Evolutionary conservation across 2,888 invertebrate genomes (phyloP).

Genomic region (Prostheceraeus crozeri): DNA sequence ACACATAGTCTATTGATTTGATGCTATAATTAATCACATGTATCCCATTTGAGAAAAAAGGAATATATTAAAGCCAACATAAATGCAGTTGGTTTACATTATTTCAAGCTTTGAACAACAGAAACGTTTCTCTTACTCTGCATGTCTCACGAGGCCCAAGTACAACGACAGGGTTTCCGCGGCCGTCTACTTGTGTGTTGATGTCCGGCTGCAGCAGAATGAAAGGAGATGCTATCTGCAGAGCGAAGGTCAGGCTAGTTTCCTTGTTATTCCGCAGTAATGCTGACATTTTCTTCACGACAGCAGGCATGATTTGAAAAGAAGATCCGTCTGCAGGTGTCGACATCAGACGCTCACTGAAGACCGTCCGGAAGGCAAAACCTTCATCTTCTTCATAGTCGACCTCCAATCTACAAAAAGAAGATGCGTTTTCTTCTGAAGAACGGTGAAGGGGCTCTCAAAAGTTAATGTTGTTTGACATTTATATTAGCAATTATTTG

Average conservation of each 20-base stretch:
- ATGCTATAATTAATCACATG: no score
- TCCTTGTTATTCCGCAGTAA: constrained; percentile 50
- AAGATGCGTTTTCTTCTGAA: no score
- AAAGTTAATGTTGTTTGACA: no score
- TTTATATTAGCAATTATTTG: no score
- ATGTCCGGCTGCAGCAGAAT: neutral
- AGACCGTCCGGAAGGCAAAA: constrained; percentile 49
- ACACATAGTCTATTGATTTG: no score
- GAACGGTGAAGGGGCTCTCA: no score
- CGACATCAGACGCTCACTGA: constrained; percentile 46
- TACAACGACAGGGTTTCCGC: neutral
- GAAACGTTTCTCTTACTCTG: neutral
- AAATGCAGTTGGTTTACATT: no score
- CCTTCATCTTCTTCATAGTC: constrained; percentile 54
- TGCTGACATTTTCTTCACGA: constrained; percentile 44
- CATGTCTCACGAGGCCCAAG: neutral
- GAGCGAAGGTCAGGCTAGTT: constrained; percentile 47
- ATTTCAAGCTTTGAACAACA: no score
- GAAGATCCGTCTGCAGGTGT: constrained; percentile 4
- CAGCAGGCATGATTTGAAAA: constrained; percentile 42
- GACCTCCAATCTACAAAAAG: constrained; percentile 48
- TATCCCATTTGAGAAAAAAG: no score
- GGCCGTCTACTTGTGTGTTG: neutral
- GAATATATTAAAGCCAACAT: no score
- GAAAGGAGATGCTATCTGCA: constrained; percentile 7